Percentiles rank a stretch among this genome's conserved stretches.
Conservation (phyloP, 2,888 invertebrate species). For the Rhingia rostrata region DNA sequence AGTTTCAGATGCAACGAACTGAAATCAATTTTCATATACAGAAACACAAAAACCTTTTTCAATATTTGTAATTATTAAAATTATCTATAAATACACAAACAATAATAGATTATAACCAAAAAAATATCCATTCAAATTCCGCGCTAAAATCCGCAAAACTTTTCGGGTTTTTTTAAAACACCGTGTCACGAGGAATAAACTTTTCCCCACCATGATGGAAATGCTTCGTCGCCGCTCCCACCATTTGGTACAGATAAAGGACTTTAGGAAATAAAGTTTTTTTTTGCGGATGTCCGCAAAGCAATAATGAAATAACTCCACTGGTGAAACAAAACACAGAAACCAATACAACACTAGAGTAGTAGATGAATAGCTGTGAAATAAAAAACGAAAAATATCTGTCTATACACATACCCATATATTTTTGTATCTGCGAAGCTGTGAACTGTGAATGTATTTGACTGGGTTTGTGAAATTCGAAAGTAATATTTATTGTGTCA, state of each 20-base stretch:
- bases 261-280: conserved; percentile 67
- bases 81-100: conserved; percentile 43
- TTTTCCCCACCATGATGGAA: conserved; percentile 36
- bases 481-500: conserved; percentile 70
- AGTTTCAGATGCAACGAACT: too few relatives aligned
- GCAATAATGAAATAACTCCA: conserved; percentile 69
- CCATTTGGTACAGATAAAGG: conserved; percentile 36
- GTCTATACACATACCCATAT: neutral
- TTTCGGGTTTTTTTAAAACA: conserved; percentile 41
- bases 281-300: conserved; percentile 69
- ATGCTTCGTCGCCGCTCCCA: neutral
- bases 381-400: conserved; percentile 25
- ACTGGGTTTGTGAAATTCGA: conserved; percentile 49
- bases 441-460: conserved; percentile 18
- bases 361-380: conserved; percentile 29
- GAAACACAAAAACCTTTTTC: too few relatives aligned
- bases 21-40: too few relatives aligned
- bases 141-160: conserved; percentile 44
- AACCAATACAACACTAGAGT: conserved; percentile 28
- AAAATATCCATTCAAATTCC: neutral
- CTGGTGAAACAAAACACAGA: conserved; percentile 47
- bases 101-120: neutral
- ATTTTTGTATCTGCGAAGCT: conserved; percentile 1
- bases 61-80: neutral
- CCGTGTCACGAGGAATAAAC: conserved; percentile 60